Base-by-base conservation (phyloP, 2,888 invertebrate species). In the Acholoe squamosa region DNA sequence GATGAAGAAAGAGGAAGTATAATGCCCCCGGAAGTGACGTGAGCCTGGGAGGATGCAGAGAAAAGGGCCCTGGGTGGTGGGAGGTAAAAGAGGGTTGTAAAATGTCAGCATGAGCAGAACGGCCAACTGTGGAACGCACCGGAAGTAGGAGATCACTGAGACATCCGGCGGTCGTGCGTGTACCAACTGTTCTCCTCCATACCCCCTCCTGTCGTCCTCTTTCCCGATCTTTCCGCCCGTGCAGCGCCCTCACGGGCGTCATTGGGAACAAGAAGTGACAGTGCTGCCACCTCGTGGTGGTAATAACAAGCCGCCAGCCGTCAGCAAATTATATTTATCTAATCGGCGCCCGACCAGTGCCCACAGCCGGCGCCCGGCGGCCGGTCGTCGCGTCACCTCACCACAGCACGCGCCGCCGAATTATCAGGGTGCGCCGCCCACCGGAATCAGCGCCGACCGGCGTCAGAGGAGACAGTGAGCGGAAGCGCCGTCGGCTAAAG, bases 291-390 rank as follows among this genome's bases (percentile, higher is more conserved):
- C 86, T 54, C 54, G 86, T 22, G 86, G 86, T 54, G 52, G 52
- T 86, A 86, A 86, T 86, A 86, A 86, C 86, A 86, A 86, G 86
- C 86, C 56, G 86, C 54, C 25, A 33, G 54, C 54, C 86, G 56
- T 52, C 56, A 56, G 25, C 56, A n/a, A 86, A 86, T 86, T 86
- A 86, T 86, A 52, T 54, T 86, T 86, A 86, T 86, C 28, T 86
- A 86, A 86, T 86, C 54, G 54, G 25, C 54, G 54, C 28, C 54
- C 33, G 28, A n/a, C 34, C 84, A 22, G 84, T 43, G 76, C 25
- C 31, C 76, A 25, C 28, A 0, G 76, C 31, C 31, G 76, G 76
- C 76, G 16, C 28, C 76, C 76, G 28, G 76, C 28, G 76, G 31
- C 25, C 28, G 5, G 76, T 43, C 43, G 43, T 43, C 43, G 43